Conservation (phyloP, 2,113 vertebrate species). For the Syngnathoides biaculeatus region DNA sequence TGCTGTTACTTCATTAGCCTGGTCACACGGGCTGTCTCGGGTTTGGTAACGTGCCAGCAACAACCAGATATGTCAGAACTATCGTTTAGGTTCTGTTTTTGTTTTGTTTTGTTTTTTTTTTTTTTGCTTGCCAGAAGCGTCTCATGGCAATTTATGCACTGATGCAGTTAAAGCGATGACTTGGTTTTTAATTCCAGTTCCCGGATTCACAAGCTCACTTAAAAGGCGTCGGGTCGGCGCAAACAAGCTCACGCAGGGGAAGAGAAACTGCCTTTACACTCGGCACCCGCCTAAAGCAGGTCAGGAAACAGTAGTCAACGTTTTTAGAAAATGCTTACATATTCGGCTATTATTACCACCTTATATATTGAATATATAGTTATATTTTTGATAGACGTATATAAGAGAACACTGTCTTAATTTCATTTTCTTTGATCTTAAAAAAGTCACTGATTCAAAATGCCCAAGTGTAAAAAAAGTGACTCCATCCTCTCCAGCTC, state of each 20-base stretch:
- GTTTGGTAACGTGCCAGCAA: neutral
- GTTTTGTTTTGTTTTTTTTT: neutral
- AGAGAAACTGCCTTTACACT: conserved; percentile 67
- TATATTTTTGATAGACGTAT: conserved; percentile 80
- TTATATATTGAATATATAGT: conserved; percentile 84
- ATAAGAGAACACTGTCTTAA: conserved; percentile 80
- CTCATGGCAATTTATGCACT: conserved; percentile 19
- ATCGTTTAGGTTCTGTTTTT: neutral
- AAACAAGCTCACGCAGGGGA: conserved; percentile 53
- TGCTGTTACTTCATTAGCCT: neutral
- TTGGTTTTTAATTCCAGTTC: conserved; percentile 36
- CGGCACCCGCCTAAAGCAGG: conserved; percentile 74
- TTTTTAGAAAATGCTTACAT: conserved; percentile 84
- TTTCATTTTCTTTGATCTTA: conserved; percentile 75
- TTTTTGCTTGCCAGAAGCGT: neutral
- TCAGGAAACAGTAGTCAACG: conserved; percentile 80
- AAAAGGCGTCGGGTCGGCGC: conserved; percentile 62
- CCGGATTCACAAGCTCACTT: conserved; percentile 54
- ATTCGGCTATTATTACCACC: conserved; percentile 82
- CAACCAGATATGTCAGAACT: neutral
- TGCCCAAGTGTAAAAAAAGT: conserved; percentile 81
- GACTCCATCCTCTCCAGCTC: conserved; percentile 72
- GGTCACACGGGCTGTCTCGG: neutral
- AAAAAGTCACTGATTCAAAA: conserved; percentile 82
- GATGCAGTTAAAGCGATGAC: conserved; percentile 13